These are phyloP conservation scores for Limulus polyphemus DNA, from an alignment of 2,888 invertebrate species.

Conservation along the genomic window DNA sequence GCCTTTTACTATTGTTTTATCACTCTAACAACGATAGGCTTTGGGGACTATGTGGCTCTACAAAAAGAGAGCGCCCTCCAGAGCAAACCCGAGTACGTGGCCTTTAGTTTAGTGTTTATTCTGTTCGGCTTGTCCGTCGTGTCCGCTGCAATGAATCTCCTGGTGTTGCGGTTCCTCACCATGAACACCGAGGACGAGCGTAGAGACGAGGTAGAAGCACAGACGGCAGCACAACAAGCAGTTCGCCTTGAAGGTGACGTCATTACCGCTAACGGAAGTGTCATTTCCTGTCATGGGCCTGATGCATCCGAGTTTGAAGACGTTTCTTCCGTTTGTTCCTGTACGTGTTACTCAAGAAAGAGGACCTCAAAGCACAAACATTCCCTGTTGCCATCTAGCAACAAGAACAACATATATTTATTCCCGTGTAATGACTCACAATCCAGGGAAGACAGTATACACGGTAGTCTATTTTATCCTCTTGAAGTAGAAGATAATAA, in stretches of 20 bases:
- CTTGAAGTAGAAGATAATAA: too few species aligned
- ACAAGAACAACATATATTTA: too few species aligned
- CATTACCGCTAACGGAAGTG: constrained; percentile 46
- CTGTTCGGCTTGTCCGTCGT: constrained; percentile 97
- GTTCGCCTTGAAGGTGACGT: constrained; percentile 93
- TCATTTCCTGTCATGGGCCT: constrained; percentile 25
- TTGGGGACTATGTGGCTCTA: constrained; percentile 97
- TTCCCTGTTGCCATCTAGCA: not conserved
- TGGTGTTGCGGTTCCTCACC: constrained; percentile 96
- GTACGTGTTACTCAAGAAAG: constrained; percentile 56
- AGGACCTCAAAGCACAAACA: constrained; percentile 21
- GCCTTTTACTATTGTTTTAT: constrained; percentile 98
- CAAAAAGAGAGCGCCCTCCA: constrained; percentile 89
- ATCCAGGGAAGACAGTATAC: too few species aligned
- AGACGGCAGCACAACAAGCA: constrained; percentile 83
- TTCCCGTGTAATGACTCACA: too few species aligned
- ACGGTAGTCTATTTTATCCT: too few species aligned
- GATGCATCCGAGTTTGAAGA: constrained; percentile 27
- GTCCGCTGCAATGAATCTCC: constrained; percentile 91
- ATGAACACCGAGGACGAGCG: constrained; percentile 94
- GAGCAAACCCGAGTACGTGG: constrained; percentile 90
- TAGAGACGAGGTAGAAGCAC: constrained; percentile 85
- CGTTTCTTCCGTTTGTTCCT: constrained; percentile 65
- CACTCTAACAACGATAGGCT: constrained; percentile 91
- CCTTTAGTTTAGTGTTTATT: constrained; percentile 91